Percentiles rank a stretch among this genome's conserved stretches.
Conservation (phyloP, 2,797 vertebrate genomes). For the Mormyrops boulengeri region DNA sequence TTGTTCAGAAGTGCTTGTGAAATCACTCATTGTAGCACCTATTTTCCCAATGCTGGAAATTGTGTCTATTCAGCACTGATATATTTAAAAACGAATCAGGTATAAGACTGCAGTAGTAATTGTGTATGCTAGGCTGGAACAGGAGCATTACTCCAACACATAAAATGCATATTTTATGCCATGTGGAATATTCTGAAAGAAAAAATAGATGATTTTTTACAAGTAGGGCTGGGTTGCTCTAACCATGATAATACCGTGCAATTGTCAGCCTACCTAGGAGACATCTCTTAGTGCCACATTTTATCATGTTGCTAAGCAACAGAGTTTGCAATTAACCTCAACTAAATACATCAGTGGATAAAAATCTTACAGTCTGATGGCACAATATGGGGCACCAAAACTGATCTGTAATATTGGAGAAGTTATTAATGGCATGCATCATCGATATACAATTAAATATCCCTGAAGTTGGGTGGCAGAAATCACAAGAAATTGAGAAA, state of each 20-base stretch:
- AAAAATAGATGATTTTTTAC: neutral
- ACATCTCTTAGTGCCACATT: neutral
- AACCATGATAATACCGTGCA: neutral
- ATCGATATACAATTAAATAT: neutral
- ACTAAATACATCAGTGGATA: conserved; percentile 15
- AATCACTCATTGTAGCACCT: neutral
- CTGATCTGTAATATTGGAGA: neutral
- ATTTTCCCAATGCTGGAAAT: neutral
- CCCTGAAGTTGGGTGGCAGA: neutral
- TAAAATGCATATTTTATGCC: conserved; percentile 6
- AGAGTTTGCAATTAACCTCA: conserved; percentile 3
- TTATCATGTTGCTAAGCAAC: conserved; percentile 20
- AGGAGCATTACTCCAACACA: neutral
- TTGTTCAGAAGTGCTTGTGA: neutral
- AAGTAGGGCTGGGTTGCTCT: neutral
- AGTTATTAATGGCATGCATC: neutral
- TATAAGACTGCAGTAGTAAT: neutral
- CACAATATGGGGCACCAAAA: neutral
- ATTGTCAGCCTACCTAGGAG: conserved; percentile 3
- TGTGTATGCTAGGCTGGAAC: neutral
- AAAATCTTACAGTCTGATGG: conserved; percentile 12
- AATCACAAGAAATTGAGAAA: neutral
- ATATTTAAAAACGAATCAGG: neutral
- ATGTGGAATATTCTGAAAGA: neutral
- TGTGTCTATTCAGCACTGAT: neutral